Conservation (phyloP, 1,140 invertebrate species). For the Zaprionus nigranus region DNA sequence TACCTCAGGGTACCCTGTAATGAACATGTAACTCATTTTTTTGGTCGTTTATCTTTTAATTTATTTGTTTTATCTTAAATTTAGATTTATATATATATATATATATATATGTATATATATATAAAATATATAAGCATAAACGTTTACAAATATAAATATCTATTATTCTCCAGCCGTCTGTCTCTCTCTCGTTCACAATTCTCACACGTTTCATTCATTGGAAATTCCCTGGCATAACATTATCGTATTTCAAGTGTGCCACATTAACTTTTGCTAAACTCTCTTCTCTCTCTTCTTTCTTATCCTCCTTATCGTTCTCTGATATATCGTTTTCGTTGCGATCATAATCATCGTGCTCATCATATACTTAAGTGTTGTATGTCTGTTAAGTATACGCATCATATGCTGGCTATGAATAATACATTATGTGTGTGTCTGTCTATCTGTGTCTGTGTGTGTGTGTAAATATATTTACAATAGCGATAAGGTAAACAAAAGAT, state of each 20-base stretch:
- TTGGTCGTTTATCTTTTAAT: slow-evolving; percentile 46
- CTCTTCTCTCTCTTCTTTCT: slow-evolving; percentile 27
- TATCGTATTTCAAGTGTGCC: slow-evolving; percentile 41
- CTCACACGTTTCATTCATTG: slow-evolving; percentile 54
- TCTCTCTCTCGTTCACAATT: slow-evolving; percentile 30
- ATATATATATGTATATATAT: slow-evolving; percentile 65
- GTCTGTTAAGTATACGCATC: slow-evolving; percentile 53
- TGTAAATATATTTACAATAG: slow-evolving; percentile 76
- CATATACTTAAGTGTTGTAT: slow-evolving; percentile 35
- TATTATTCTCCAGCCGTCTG: slow-evolving; percentile 63
- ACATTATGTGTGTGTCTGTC: slow-evolving; percentile 43
- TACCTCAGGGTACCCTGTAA: background rate
- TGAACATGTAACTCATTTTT: background rate
- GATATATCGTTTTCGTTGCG: slow-evolving; percentile 19
- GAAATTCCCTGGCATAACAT: slow-evolving; percentile 55
- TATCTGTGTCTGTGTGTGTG: slow-evolving; percentile 39
- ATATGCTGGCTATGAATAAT: slow-evolving; percentile 41
- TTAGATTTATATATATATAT: slow-evolving; percentile 60
- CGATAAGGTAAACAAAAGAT: slow-evolving; percentile 73
- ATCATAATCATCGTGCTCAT: slow-evolving; percentile 4
- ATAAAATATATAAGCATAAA: slow-evolving; percentile 82
- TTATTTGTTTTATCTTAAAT: slow-evolving; percentile 52
- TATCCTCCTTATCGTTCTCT: slow-evolving; percentile 16
- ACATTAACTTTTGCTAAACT: slow-evolving; percentile 69
- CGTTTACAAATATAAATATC: slow-evolving; percentile 81